Conservation (phyloP, 2,888 invertebrate genomes). For the Lithodes maja region DNA sequence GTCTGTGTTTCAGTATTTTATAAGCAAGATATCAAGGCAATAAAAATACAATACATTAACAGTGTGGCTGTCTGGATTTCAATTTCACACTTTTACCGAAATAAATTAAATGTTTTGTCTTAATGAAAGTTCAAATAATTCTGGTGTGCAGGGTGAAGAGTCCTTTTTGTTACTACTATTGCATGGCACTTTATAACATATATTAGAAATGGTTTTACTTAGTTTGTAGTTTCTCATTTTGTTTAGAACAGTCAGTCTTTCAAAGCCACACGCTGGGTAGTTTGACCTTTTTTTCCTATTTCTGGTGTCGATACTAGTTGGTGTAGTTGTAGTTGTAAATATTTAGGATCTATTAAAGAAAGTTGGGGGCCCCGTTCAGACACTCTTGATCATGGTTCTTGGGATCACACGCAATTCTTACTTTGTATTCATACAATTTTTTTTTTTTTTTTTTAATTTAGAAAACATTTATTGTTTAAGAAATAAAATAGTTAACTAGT, state of each 20-base stretch:
- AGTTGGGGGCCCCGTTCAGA: constrained; percentile 44
- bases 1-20: neutral
- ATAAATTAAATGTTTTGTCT: no score
- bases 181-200: constrained; percentile 13
- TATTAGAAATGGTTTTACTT: neutral
- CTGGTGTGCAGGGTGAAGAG: no score
- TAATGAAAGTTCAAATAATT: no score
- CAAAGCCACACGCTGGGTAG: constrained; percentile 51
- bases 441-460: neutral
- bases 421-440: neutral
- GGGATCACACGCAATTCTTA: neutral
- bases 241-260: constrained; percentile 18
- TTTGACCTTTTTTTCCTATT: constrained; percentile 39
- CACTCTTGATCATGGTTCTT: neutral
- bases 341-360: constrained; percentile 64
- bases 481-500: neutral
- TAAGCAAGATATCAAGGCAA: neutral
- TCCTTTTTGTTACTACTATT: constrained; percentile 11
- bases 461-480: neutral
- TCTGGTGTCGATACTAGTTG: constrained; percentile 52
- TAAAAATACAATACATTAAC: neutral
- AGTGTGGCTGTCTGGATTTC: neutral
- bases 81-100: no score
- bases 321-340: constrained; percentile 60
- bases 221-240: constrained; percentile 15